Evolutionary conservation across 2,888 invertebrate genomes (phyloP), one percentile per base, ranked within the genome.

Genomic region (Scelioninae gen. 2): DNA sequence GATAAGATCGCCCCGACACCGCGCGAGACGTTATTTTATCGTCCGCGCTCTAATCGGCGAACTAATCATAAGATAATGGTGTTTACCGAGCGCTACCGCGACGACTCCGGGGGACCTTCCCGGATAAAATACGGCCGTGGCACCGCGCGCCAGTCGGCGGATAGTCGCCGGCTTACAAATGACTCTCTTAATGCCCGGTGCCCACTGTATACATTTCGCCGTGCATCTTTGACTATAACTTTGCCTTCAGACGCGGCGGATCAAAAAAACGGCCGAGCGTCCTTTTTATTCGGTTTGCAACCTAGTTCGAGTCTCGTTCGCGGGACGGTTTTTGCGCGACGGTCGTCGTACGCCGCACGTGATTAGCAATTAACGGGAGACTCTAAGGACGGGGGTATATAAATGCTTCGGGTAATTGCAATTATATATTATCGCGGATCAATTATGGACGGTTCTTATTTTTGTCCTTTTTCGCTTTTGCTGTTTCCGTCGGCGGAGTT

Each of bases 141-240:
- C 78, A 80, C 81, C 78, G 79, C 79, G 78, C 79, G 78, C 76
- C 76, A 78, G 77, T 80, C 78, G 76, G 74, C 79, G 76, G 76
- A 74, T 74, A 78, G 78, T 73, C 64, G 55, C 63, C 63, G 22
- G 78, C 79, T 81, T 81, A 82, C 81, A 82, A 82, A 82, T 82
- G 82, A 81, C 80, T 78, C 79, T 80, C 79, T 82, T 81, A 81
- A 82, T 82, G 61, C 76, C 72, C 52, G 61, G 70, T 75, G 82
- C 73, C 78, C 75, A 74, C 77, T 79, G 79, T 79, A 76, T 78
- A 75, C 67, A 81, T 81, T 81, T 81, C 79, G 78, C 81, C 75
- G 79, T 75, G 77, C 77, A 77, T 78, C 78, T 77, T 78, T 75
- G 75, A 76, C 75, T 75, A 78, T 82, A 81, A 84, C 81, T 84